Evolutionary conservation across 2,113 vertebrate species (phyloP).

Genomic region (Poeciliopsis prolifica): DNA sequence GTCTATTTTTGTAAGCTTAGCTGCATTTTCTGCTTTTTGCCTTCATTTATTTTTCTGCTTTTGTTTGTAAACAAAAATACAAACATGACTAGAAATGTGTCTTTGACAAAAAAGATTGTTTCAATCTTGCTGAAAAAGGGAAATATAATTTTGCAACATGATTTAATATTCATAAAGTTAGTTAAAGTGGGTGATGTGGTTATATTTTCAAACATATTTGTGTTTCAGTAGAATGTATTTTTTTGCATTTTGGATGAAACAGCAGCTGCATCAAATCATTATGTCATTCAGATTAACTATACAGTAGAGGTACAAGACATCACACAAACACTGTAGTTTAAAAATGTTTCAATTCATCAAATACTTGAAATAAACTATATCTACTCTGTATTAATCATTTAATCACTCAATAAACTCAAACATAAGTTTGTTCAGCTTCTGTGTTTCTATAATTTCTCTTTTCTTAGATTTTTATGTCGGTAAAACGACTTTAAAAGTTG

Average conservation of each 20-base stretch:
- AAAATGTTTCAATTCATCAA: constrained; percentile 34
- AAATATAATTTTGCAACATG: neutral
- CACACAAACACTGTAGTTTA: constrained; percentile 30
- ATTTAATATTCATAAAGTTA: no score
- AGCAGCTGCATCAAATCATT: constrained; percentile 1
- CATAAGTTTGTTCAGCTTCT: constrained; percentile 25
- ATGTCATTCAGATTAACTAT: constrained; percentile 15
- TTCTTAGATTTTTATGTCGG: no score
- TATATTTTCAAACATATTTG: constrained; percentile 5
- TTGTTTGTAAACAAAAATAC: neutral
- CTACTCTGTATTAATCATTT: constrained; percentile 42
- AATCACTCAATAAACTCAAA: constrained; percentile 44
- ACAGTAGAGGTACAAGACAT: constrained; percentile 25
- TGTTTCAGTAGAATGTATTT: constrained; percentile 44
- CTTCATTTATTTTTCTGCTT: neutral
- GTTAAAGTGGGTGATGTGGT: neutral
- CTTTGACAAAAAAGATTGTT: constrained; percentile 44
- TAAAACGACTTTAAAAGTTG: no score
- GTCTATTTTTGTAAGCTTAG: constrained; percentile 25
- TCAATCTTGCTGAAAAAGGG: neutral
- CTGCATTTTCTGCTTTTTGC: neutral
- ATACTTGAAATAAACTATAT: constrained; percentile 57
- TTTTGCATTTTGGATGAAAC: constrained; percentile 35
- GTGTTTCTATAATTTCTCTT: neutral
- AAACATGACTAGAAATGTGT: constrained; percentile 21